Base-by-base conservation (phyloP, 2,797 vertebrate species). In the Synaphobranchus kaupii region DNA sequence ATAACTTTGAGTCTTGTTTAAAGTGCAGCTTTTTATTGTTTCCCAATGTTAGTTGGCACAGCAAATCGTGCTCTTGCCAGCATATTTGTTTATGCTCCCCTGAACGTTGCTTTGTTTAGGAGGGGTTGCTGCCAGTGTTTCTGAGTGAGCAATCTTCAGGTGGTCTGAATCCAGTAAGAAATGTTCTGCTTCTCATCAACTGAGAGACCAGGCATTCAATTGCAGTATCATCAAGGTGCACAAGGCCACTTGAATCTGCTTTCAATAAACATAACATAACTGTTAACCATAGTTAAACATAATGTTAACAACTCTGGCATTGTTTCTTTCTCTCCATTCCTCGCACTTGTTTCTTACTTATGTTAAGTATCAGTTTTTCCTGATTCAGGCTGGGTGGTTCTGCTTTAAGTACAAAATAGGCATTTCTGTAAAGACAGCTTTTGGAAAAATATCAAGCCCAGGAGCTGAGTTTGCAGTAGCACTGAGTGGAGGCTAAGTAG, bases 401-500 rank as follows among this genome's bases (percentile, higher is more conserved):
- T 31, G 3, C 85, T 25, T 12, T 58, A 50, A 20, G 22, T 44
- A 28, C 17, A 13, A 50, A 71, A 73, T 78, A 86, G 25, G 17
- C 52, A 76, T 50, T 52, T 68, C 31, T 85, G 50, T 85, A 10
- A 28, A 56, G 52, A 58, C 31, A 78, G 50, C 50, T 76, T 78
- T 22, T 50, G 76, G 34, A 58, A 8, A 58, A 50, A 47, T 39
- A 44, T 22, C 25, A 60, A 78, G 47, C 84, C 48, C 22, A 17
- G 28, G 76, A 47, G 52, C 52, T 78, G 68, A 58, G 68, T 56
- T 31, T 12, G 20, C 71, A 58, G 71, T 7, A 86, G 52, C 22
- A 44, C 85, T 22, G 31, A 39, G 8, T 0, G 44, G 15, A 44
- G 10, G 48, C 31, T 56, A 9, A 25, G 44, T 80, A 80, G 28